Evolutionary conservation across 2,888 invertebrate genomes (phyloP).

Genomic region (Lasius fuliginosus): DNA sequence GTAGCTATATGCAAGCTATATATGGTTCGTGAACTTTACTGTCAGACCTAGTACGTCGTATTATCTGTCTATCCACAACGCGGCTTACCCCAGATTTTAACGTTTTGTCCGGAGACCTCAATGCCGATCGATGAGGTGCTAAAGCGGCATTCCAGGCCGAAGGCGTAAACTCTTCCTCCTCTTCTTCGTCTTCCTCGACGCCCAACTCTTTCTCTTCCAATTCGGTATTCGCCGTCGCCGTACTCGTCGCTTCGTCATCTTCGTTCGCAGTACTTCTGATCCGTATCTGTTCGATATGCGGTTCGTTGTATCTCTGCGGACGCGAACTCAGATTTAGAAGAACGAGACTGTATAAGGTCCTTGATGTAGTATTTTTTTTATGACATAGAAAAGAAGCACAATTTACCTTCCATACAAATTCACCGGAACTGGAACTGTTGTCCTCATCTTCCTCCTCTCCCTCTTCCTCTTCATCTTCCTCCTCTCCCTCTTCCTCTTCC

Average conservation of each 20-base stretch:
- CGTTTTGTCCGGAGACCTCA: conserved; percentile 89
- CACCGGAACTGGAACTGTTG: conserved; percentile 92
- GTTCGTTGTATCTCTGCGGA: conserved; percentile 80
- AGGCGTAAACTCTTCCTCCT: conserved; percentile 91
- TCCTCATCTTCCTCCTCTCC: conserved; percentile 87
- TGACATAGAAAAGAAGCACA: background rate
- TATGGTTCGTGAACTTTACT: no score
- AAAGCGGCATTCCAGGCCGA: conserved; percentile 94
- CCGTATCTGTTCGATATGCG: conserved; percentile 74
- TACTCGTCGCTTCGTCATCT: conserved; percentile 46
- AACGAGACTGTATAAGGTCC: background rate
- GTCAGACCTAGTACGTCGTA: no score
- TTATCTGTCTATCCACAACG: background rate
- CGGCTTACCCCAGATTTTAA: conserved; percentile 83
- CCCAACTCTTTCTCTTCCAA: conserved; percentile 75
- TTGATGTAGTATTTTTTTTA: background rate
- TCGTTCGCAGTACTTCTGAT: conserved; percentile 58
- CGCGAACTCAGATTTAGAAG: background rate
- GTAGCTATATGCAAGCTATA: no score
- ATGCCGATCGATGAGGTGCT: conserved; percentile 91
- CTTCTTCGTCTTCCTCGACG: conserved; percentile 89
- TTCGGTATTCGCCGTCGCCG: conserved; percentile 51
- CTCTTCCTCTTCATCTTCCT: conserved; percentile 83
- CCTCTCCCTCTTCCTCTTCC: conserved; percentile 82
- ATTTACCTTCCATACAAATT: conserved; percentile 93